A percentile compares a stretch with the other conserved stretches of the same genome.
Evolutionary conservation across 1,140 invertebrate species (phyloP).

Genomic region (Drosophila sechellia): DNA sequence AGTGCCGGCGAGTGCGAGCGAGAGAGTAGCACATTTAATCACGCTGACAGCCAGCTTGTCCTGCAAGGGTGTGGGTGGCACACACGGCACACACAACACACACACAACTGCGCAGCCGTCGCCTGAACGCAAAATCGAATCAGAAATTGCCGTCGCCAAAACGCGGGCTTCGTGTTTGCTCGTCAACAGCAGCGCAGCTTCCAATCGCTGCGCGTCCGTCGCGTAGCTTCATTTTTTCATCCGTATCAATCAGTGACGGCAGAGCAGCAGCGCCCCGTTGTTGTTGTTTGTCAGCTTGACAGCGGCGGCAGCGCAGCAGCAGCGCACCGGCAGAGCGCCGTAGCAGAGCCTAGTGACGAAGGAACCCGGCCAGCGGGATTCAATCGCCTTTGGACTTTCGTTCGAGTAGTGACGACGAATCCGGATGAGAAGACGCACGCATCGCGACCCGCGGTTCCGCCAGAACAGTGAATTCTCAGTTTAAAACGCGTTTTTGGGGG

Average conservation of each 20-base stretch:
- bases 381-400: conserved; percentile 78
- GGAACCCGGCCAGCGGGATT: conserved; percentile 71
- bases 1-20: conserved; percentile 55
- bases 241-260: conserved; percentile 73
- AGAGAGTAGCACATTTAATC: conserved; percentile 71
- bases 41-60: conserved; percentile 60
- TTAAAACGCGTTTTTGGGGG: conserved; percentile 28
- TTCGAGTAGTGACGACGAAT: conserved; percentile 77
- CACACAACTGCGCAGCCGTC: conserved; percentile 65
- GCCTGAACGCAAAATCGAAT: conserved; percentile 77
- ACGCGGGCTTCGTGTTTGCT: conserved; percentile 74
- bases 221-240: conserved; percentile 39
- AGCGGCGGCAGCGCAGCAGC: conserved; percentile 42
- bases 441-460: conserved; percentile 48
- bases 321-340: conserved; percentile 14
- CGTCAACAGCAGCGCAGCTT: conserved; percentile 65
- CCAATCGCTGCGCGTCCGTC: conserved; percentile 71
- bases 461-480: conserved; percentile 37
- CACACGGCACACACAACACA: conserved; percentile 18
- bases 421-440: conserved; percentile 63
- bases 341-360: conserved; percentile 70
- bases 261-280: conserved; percentile 36
- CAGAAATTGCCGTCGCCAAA: conserved; percentile 80
- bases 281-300: conserved; percentile 45
- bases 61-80: conserved; percentile 11